phyloP scores from a whole-genome alignment of 2,888 invertebrate species.

The Autographa gamma region DNA sequence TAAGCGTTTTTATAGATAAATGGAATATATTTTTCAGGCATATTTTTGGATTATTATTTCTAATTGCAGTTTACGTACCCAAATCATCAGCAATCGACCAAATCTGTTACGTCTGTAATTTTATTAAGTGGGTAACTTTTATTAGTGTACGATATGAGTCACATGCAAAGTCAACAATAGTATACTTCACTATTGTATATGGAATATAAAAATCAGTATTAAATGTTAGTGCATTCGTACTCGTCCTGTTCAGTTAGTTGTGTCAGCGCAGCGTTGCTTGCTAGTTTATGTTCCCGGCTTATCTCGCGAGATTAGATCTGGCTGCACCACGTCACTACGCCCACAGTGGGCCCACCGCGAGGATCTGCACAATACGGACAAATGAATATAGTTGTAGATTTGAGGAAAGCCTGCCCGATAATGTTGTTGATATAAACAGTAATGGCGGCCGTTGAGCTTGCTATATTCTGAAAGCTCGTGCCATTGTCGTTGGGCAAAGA shows the following conservation, averaged over 20 bases:
- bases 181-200: constrained; percentile 1
- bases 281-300: constrained; percentile 76
- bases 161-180: neutral
- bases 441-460: constrained; percentile 4
- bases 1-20: too few relatives aligned
- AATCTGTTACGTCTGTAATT: too few relatives aligned
- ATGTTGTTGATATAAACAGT: constrained; percentile 38
- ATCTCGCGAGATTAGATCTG: constrained; percentile 79
- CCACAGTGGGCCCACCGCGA: constrained; percentile 67
- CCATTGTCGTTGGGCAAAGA: neutral
- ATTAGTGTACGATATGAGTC: neutral
- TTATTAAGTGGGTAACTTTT: too few relatives aligned
- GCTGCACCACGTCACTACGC: constrained; percentile 72
- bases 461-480: neutral
- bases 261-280: constrained; percentile 63
- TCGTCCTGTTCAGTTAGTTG: constrained; percentile 45
- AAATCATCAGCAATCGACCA: too few relatives aligned
- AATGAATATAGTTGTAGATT: constrained; percentile 44
- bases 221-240: constrained; percentile 40
- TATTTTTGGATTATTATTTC: too few relatives aligned
- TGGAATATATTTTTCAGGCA: too few relatives aligned
- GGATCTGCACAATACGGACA: constrained; percentile 33
- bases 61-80: too few relatives aligned
- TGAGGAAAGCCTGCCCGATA: constrained; percentile 39
- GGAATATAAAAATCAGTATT: constrained; percentile 42